These are phyloP conservation scores for Aplysina aerophoba DNA, from an alignment of 37 sponge, comb jelly and placozoan genomes.

Conservation along the genomic window DNA sequence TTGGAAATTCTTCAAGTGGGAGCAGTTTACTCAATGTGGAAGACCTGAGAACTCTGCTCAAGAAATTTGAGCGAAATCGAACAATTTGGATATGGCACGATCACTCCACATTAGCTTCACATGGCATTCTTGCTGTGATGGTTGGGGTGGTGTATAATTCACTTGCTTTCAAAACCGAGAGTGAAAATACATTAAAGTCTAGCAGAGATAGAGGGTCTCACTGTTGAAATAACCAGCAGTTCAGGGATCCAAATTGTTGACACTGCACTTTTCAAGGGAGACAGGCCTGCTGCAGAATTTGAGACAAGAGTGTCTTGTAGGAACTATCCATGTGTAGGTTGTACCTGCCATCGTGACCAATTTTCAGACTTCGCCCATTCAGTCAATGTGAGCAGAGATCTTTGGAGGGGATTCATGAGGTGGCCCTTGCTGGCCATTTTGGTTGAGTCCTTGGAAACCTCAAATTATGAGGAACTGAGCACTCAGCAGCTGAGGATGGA, in stretches of 20 bases:
- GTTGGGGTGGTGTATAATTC: slow-evolving; percentile 15
- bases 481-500: neutral
- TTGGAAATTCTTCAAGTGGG: neutral
- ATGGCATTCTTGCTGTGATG: slow-evolving; percentile 17
- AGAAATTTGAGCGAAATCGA: neutral
- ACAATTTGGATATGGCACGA: slow-evolving; percentile 35
- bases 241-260: slow-evolving; percentile 6
- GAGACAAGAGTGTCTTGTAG: slow-evolving; percentile 27
- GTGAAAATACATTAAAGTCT: neutral
- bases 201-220: slow-evolving; percentile 20
- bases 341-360: neutral
- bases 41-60: neutral
- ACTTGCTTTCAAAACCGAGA: slow-evolving; percentile 8
- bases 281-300: slow-evolving; percentile 32
- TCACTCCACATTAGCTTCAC: slow-evolving; percentile 17
- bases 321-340: slow-evolving; percentile 29
- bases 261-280: slow-evolving; percentile 18
- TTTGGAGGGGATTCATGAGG: slow-evolving; percentile 13
- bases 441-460: slow-evolving; percentile 1
- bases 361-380: slow-evolving; percentile 25
- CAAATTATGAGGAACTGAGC: neutral
- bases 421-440: neutral
- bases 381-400: slow-evolving; percentile 8
- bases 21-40: neutral
- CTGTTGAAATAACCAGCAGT: neutral